phyloP scores from a whole-genome alignment of 1,140 invertebrate genomes.

The Bombus confusus region DNA sequence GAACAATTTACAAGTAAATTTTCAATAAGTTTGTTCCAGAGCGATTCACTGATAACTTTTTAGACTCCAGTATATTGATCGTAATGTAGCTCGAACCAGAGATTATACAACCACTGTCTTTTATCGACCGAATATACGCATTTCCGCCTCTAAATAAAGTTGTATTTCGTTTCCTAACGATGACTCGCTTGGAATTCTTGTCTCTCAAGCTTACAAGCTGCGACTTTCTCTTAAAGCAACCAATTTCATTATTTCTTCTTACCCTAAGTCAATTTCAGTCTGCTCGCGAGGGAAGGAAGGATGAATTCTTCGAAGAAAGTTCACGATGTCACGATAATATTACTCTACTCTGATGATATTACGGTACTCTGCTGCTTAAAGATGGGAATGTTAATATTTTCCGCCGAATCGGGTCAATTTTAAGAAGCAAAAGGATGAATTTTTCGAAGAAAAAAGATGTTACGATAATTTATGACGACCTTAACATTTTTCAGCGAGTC shows the following conservation, averaged over 20 bases:
- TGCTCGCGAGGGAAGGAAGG: not conserved
- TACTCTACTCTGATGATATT: conserved; percentile 17
- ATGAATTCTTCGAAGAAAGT: not conserved
- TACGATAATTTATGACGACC: too few species aligned
- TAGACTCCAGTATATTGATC: too few species aligned
- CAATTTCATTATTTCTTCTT: conserved; percentile 4
- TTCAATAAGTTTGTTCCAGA: too few species aligned
- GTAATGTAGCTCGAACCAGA: too few species aligned
- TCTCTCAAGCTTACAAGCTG: not conserved
- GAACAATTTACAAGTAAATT: too few species aligned
- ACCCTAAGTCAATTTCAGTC: not conserved
- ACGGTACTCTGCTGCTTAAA: not conserved
- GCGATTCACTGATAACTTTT: too few species aligned
- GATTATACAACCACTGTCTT: not conserved
- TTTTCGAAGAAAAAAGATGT: not conserved
- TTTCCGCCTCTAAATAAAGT: not conserved
- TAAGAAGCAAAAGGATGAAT: not conserved
- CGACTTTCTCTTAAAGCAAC: not conserved
- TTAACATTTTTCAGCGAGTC: not conserved
- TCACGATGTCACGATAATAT: conserved; percentile 19
- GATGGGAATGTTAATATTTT: not conserved
- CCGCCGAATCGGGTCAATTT: not conserved
- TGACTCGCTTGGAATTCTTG: not conserved
- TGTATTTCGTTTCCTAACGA: not conserved
- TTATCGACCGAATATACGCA: not conserved